These are phyloP conservation scores for Odontocerum albicorne DNA, from an alignment of 2,888 invertebrate genomes.

Conservation along the genomic window DNA sequence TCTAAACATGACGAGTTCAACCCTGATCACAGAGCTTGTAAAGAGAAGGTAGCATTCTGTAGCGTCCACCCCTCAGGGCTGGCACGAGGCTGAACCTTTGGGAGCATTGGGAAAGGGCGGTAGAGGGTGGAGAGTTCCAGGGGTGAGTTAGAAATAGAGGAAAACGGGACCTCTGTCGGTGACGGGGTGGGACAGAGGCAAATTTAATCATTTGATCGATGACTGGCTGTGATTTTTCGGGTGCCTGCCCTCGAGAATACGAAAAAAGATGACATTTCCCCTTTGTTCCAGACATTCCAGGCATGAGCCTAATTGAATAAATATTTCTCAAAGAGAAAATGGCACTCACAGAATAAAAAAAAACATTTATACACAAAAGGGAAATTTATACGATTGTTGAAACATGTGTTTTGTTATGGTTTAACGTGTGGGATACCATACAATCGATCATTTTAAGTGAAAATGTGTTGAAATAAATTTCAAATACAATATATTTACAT, in stretches of 20 bases:
- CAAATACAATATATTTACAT: too few relatives aligned
- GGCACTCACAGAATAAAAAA: too few relatives aligned
- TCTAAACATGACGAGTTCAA: too few relatives aligned
- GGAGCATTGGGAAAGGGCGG: neutral
- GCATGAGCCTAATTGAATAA: neutral
- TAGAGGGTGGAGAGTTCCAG: neutral
- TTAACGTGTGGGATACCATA: too few relatives aligned
- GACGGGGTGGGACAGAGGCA: conserved; percentile 16
- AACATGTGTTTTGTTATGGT: too few relatives aligned
- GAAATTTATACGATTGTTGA: too few relatives aligned
- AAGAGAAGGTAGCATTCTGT: conserved; percentile 1
- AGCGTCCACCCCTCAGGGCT: conserved; percentile 1
- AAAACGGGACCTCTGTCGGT: neutral
- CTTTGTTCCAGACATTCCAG: conserved; percentile 6
- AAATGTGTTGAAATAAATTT: too few relatives aligned
- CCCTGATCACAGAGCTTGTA: too few relatives aligned
- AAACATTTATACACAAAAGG: too few relatives aligned
- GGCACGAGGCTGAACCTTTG: neutral
- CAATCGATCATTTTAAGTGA: too few relatives aligned
- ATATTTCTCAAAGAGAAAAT: neutral
- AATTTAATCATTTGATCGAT: conserved; percentile 35
- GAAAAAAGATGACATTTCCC: conserved; percentile 14
- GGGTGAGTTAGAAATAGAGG: neutral
- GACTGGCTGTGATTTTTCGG: conserved; percentile 25
- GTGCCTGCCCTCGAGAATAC: conserved; percentile 16